Conservation (phyloP, 2,113 vertebrate species). For the Microcebus ravelobensis region DNA sequence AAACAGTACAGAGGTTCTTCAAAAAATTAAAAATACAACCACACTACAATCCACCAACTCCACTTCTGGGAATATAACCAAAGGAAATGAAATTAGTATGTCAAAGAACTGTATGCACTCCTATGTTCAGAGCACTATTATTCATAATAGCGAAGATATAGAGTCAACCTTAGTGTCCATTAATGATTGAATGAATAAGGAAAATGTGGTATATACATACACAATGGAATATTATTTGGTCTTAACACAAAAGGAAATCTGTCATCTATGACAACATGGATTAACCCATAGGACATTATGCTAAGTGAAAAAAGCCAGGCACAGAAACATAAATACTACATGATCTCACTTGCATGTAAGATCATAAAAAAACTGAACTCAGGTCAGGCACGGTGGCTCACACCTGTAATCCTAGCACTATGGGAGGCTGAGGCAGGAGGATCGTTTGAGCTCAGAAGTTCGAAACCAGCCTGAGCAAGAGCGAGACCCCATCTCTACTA, state of each 20-base stretch:
- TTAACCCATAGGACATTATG: neutral
- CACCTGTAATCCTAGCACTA: no score
- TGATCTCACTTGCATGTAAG: neutral
- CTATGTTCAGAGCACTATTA: neutral
- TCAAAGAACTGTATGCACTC: neutral
- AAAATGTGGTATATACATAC: neutral
- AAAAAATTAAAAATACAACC: neutral
- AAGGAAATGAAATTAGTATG: neutral
- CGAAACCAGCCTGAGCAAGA: no score
- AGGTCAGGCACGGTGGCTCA: no score
- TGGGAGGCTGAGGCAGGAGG: no score
- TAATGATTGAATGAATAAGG: neutral
- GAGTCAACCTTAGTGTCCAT: no score
- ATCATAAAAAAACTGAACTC: neutral
- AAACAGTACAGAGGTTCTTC: neutral
- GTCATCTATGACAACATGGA: neutral
- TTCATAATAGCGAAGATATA: neutral
- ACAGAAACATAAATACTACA: neutral
- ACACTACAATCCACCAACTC: neutral
- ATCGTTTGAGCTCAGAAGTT: no score
- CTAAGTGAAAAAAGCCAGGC: neutral
- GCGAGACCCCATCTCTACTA: no score
- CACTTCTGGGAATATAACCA: neutral
- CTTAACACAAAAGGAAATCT: neutral
- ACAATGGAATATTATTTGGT: neutral